Conservation (phyloP, 1,140 invertebrate species). For the Heterodera carotae region DNA sequence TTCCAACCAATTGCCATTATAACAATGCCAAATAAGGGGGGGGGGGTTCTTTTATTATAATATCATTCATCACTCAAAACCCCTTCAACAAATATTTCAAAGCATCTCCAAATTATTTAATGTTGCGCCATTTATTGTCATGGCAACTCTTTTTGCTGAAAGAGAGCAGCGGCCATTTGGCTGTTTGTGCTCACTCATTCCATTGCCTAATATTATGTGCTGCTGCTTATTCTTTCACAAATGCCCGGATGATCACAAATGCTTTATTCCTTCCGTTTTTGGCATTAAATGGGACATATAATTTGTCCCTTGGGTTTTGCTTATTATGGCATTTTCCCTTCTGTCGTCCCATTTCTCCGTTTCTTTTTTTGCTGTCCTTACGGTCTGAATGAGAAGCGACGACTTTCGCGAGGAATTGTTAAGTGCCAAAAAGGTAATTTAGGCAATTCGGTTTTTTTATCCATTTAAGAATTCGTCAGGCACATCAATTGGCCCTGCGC, state of each 20-base stretch:
- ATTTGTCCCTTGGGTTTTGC: background rate
- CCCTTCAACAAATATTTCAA: too few relatives aligned
- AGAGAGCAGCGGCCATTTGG: background rate
- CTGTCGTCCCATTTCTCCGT: background rate
- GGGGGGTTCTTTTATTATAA: too few relatives aligned
- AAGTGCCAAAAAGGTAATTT: slow-evolving; percentile 28
- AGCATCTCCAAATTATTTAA: background rate
- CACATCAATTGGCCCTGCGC: slow-evolving; percentile 26
- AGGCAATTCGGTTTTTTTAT: slow-evolving; percentile 10
- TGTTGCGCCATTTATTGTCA: background rate
- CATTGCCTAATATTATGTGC: too few relatives aligned
- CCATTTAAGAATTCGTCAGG: slow-evolving; percentile 13
- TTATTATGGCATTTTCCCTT: background rate
- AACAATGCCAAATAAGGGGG: too few relatives aligned
- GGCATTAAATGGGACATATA: background rate
- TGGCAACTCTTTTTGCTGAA: background rate
- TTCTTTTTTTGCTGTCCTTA: background rate
- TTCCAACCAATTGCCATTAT: too few relatives aligned
- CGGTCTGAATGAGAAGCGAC: slow-evolving; percentile 17
- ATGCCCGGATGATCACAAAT: too few relatives aligned
- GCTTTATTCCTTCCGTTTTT: too few relatives aligned
- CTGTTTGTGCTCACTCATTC: too few relatives aligned
- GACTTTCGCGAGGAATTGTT: slow-evolving; percentile 40
- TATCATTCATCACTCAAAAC: background rate
- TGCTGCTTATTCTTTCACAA: too few relatives aligned